These are phyloP conservation scores for human DNA, from an alignment of 2,113 vertebrate genomes.

Conservation along the genomic window DNA sequence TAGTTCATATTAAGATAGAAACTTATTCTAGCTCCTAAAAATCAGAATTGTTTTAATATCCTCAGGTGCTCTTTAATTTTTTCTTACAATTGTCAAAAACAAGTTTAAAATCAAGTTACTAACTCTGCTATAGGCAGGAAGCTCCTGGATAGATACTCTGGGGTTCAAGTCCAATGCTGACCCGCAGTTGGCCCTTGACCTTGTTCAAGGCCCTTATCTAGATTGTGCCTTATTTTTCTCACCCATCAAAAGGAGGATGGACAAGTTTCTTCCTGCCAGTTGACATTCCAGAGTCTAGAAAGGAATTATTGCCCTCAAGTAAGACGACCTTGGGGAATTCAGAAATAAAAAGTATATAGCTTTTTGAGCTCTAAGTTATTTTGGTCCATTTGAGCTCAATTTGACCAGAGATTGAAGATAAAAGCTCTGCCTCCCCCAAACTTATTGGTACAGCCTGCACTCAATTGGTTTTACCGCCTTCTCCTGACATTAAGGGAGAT, in stretches of 20 bases:
- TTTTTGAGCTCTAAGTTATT: constrained; percentile 49
- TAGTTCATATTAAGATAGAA: constrained; percentile 25
- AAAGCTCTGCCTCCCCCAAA: not conserved
- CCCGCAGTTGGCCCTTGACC: not conserved
- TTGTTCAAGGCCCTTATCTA: not conserved
- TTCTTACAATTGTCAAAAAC: constrained; percentile 15
- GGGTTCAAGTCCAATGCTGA: not conserved
- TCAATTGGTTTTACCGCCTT: not conserved
- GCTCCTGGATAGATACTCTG: not conserved
- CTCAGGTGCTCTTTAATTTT: not conserved
- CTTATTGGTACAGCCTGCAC: not conserved
- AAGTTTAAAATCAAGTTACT: not conserved
- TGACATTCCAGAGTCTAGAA: not conserved
- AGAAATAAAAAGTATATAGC: not conserved
- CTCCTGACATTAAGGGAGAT: not conserved
- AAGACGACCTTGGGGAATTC: constrained; percentile 18
- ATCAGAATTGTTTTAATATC: not conserved
- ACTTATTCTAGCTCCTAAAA: not conserved
- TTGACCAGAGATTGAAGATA: not conserved
- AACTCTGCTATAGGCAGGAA: not conserved
- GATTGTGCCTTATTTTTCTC: not conserved
- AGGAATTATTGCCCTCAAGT: not conserved
- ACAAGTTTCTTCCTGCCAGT: not conserved
- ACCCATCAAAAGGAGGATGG: not conserved
- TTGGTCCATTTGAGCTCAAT: constrained; percentile 17